These are phyloP conservation scores for Lateolabrax maculatus DNA, from an alignment of 2,797 vertebrate species.

Conservation along the genomic window DNA sequence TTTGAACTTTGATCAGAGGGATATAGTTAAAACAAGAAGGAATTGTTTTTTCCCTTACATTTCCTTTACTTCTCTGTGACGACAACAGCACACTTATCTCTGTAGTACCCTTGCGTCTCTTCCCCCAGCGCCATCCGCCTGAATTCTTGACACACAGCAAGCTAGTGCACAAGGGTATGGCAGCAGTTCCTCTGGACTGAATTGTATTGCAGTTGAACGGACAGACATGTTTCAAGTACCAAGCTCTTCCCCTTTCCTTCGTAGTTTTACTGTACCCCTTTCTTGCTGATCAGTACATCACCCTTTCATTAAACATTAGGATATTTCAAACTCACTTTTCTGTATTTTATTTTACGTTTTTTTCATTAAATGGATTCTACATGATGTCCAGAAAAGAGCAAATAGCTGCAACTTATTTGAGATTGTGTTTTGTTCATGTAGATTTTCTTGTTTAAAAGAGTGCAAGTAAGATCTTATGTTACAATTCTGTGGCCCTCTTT, in stretches of 20 bases:
- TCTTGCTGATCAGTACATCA: slow-evolving; percentile 84
- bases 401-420: slow-evolving; percentile 52
- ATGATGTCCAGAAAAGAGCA: slow-evolving; percentile 63
- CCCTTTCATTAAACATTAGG: slow-evolving; percentile 90
- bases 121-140: slow-evolving; percentile 54
- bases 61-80: slow-evolving; percentile 83
- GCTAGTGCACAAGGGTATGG: slow-evolving; percentile 61
- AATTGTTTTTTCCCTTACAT: slow-evolving; percentile 71
- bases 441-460: slow-evolving; percentile 52
- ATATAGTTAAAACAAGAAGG: slow-evolving; percentile 83
- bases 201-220: slow-evolving; percentile 67
- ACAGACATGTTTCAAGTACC: slow-evolving; percentile 78
- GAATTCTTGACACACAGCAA: slow-evolving; percentile 58
- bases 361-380: slow-evolving; percentile 71
- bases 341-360: slow-evolving; percentile 82
- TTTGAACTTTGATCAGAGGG: slow-evolving; percentile 83
- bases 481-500: slow-evolving; percentile 30
- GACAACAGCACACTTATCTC: slow-evolving; percentile 76
- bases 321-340: slow-evolving; percentile 85
- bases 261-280: slow-evolving; percentile 88
- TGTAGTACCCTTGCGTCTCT: slow-evolving; percentile 69
- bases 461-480: slow-evolving; percentile 38
- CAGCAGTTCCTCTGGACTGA: slow-evolving; percentile 70
- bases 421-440: slow-evolving; percentile 59
- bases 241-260: slow-evolving; percentile 72